Evolutionary conservation across 37 sponge, comb jelly and placozoan genomes (phyloP), one percentile per base, ranked within the genome.

Genomic region (Petrosia ficiformis): DNA sequence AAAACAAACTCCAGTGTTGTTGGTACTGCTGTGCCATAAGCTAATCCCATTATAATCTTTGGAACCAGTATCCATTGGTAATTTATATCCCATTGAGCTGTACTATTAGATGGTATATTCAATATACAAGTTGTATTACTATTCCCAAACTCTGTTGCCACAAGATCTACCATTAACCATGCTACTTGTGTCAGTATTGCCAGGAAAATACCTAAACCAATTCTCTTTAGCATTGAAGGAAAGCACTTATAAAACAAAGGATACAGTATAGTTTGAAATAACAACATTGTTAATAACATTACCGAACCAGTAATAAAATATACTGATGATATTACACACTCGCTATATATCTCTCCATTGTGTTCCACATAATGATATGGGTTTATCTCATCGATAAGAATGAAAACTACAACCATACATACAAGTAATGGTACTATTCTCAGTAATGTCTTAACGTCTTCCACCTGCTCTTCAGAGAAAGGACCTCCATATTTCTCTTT

Each of bases 381-480:
- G n/a, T n/a, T n/a, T 5, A 61, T 6, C 22, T 11, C 28, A 11
- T 61, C 63, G 5, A 61, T n/a, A 61, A n/a, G 25, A 61, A 61
- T 61, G 28, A 26, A 8, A 11, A 61, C 14, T 5, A 61, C 6
- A n/a, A 22, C 6, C 22, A n/a, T 61, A n/a, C 22, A 11, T n/a
- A 61, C 22, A 61, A 61, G 25, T n/a, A 61, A 5, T 26, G 63
- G 63, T 22, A 61, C 11, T 22, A 61, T 11, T 5, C 26, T 11
- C 6, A 61, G 28, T 26, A 61, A 61, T 22, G 63, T 61, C 63
- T 61, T 61, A 6, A 61, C 63, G n/a, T 61, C 28, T 22, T 61
- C 63, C n/a, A 61, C 63, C 63, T 61, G 28, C 6, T 61, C 63
- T 22, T 61, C 63, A n/a, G 63, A 26, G 63, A 61, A 61, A n/a